Base-by-base conservation (phyloP, 2,888 invertebrate species). In the Apantesis nais region DNA sequence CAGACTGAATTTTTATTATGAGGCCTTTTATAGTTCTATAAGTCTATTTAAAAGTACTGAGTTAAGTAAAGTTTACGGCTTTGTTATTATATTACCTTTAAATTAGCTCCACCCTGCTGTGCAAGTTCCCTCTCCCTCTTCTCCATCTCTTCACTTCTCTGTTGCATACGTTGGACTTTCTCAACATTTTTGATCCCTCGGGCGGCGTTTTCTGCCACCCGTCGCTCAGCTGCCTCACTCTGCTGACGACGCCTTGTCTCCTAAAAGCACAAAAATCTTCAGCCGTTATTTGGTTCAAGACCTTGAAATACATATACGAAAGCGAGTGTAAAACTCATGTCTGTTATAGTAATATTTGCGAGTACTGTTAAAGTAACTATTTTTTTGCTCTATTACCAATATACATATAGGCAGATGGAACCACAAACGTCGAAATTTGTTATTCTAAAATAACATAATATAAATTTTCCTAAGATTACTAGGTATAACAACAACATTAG, bases 111-210 rank as follows among this genome's bases (percentile, higher is more conserved):
- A 0, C 94, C 93, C n/a, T 88, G 88, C 72, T 83, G 91, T 29
- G 85, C 87, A 62, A 95, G 87, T 80, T 96, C 96, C 74, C 93
- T 90, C 77, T 96, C 96, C 3, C 95, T 89, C 31, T 91, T 94
- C 75, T 96, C 96, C 83, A 96, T 89, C 71, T 96, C 96, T 25
- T 95, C 94, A 0, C 94, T 89, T n/a, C 94, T 89, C 78, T 96
- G 94, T 83, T 97, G 96, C 88, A 96, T 95, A 19, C 96, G 92
- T 72, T 92, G 95, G 2, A 97, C 92, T 64, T 93, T 95, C 31
- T 96, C 96, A 0, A 96, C 93, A 87, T 97, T 96, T 83, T 96
- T 97, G 8, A 97, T 95, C 0, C 97, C 97, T 7, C 97, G 94
- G 0, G 90, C 85, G 41, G 96, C 96, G 72, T 95, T 95, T 79